Conservation (phyloP, 2,113 vertebrate genomes). For the Sander vitreus region DNA sequence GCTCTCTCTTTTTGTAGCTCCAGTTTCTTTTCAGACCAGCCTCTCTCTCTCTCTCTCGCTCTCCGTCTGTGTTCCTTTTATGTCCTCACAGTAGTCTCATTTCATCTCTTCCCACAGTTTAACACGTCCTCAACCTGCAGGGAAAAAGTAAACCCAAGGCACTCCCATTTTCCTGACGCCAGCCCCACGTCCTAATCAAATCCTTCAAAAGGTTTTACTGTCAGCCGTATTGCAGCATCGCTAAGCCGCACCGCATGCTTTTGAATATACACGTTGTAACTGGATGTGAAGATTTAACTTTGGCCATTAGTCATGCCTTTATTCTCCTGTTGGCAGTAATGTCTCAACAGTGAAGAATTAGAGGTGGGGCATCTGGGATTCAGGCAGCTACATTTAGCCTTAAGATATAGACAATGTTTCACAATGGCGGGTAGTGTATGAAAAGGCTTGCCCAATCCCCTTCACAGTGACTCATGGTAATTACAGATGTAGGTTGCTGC, state of each 20-base stretch:
- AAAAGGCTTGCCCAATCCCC: conserved; percentile 29
- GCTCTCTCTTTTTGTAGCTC: conserved; percentile 28
- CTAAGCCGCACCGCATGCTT: conserved; percentile 44
- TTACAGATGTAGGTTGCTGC: conserved; percentile 28
- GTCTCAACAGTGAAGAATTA: conserved; percentile 71
- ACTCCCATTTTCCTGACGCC: conserved; percentile 35
- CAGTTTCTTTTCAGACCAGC: conserved; percentile 46
- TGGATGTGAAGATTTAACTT: conserved; percentile 64
- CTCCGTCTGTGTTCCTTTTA: conserved; percentile 30
- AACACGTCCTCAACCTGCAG: conserved; percentile 38
- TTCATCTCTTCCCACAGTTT: conserved; percentile 39
- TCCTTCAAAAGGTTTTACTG: conserved; percentile 34
- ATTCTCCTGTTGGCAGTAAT: conserved; percentile 64
- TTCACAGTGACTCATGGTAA: conserved; percentile 57
- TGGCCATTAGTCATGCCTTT: conserved; percentile 69
- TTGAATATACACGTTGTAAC: conserved; percentile 61
- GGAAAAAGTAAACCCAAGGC: conserved; percentile 35
- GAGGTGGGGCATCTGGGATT: conserved; percentile 65
- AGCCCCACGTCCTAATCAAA: conserved; percentile 17
- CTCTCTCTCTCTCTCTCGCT: conserved; percentile 17
- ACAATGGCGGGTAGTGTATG: conserved; percentile 52
- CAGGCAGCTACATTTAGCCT: conserved; percentile 49
- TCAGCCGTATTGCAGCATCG: conserved; percentile 31
- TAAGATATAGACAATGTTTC: conserved; percentile 65
- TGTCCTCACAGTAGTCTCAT: conserved; percentile 28